Evolutionary conservation across 2,113 vertebrate species (phyloP).

Genomic region (Pseudopipra pipra): DNA sequence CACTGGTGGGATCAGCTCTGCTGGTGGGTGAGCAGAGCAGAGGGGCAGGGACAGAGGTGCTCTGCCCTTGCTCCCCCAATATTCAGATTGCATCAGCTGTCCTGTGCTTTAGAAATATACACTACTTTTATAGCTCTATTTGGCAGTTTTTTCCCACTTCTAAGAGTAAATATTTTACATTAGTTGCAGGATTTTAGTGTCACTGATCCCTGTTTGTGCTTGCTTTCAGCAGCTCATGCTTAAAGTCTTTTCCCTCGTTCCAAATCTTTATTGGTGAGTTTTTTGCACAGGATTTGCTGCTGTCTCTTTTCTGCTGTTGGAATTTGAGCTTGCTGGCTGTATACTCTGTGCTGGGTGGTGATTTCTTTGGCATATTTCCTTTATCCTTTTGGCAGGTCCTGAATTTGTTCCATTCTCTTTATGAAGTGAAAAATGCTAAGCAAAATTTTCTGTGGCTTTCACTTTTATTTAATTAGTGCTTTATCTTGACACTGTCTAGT

Average conservation of each 20-base stretch:
- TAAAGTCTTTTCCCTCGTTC: background rate
- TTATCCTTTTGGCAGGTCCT: slow-evolving; percentile 1
- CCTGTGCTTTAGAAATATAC: background rate
- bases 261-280: background rate
- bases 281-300: background rate
- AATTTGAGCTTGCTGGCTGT: background rate
- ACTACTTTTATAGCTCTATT: background rate
- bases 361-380: slow-evolving; percentile 8
- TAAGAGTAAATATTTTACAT: background rate
- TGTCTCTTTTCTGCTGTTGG: background rate
- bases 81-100: background rate
- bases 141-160: background rate
- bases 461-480: background rate
- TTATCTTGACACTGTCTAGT: background rate
- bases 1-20: background rate
- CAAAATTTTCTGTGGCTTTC: background rate
- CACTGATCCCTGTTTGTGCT: background rate
- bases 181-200: background rate
- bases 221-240: background rate
- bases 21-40: background rate
- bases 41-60: background rate
- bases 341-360: background rate
- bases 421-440: slow-evolving; percentile 2
- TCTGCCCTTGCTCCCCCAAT: background rate
- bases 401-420: slow-evolving; percentile 18